These are phyloP conservation scores for Doris montereyensis DNA, from an alignment of 2,888 invertebrate genomes.

Conservation along the genomic window DNA sequence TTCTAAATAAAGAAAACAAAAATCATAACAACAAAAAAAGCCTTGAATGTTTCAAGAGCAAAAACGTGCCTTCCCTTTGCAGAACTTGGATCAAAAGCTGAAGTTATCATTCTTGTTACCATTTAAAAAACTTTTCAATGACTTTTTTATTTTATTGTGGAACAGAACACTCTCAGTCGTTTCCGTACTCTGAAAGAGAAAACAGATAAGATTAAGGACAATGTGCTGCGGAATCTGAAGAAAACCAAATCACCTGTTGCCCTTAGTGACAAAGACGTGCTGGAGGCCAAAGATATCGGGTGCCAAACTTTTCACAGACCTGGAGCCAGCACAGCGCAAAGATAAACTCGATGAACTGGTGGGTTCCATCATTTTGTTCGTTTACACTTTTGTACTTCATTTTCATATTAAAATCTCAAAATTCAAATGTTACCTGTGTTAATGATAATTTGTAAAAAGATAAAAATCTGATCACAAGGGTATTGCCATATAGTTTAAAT, in stretches of 20 bases:
- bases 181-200: conserved; percentile 34
- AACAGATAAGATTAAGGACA: conserved; percentile 41
- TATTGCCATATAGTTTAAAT: too few species aligned
- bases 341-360: conserved; percentile 91
- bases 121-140: not conserved
- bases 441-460: too few species aligned
- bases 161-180: not conserved
- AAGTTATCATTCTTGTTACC: too few species aligned
- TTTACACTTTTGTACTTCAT: too few species aligned
- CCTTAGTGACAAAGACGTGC: conserved; percentile 79
- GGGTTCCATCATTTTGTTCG: too few species aligned
- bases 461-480: too few species aligned
- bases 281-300: conserved; percentile 89
- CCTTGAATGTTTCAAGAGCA: too few species aligned
- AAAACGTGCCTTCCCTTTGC: too few species aligned
- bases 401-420: too few species aligned
- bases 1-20: too few species aligned
- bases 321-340: conserved; percentile 81
- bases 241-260: conserved; percentile 25
- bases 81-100: not conserved
- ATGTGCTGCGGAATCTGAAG: conserved; percentile 37
- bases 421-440: too few species aligned
- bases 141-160: not conserved
- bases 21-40: too few species aligned
- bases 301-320: conserved; percentile 83